Base-by-base conservation (phyloP, 2,113 vertebrate genomes). In the Onychorhynchus coronatus region DNA sequence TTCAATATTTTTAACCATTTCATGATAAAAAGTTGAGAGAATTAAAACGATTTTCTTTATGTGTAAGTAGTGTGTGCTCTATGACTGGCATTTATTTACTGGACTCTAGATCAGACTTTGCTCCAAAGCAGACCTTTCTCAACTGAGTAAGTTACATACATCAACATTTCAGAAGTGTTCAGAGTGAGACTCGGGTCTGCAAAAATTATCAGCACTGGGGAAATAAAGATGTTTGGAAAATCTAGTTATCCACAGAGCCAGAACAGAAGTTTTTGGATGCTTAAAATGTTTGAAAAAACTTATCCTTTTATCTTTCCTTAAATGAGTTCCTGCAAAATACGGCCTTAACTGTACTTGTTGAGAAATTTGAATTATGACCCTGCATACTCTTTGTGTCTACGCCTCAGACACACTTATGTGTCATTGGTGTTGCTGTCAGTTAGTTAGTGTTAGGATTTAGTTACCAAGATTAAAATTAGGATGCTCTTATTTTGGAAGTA, bases 1-100 rank as follows among this genome's bases (percentile, higher is more conserved):
- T 91, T 94, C 73, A 44, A 25, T 65, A 37, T 49, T 86, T 95
- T 96, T 96, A 96, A 97, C 96, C 35, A 50, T 80, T 93, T 93
- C 77, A 72, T 94, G 49, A 33, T 24, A 68, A 72, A 37, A 63
- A 78, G 20, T 61, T 83, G 41, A 82, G 72, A 49, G 55, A 74
- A 61, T 24, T 78, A 65, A 73, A 44, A 0, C 0, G 4, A 44
- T 84, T 93, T 89, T 65, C 41, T 67, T 80, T 55, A 25, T 37
- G 30, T 71, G 11, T 31, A 71, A 83, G 22, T 9, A 68, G 11
- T 10, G 14, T 33, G 13, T n/a, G 13, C 8, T 76, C 30, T 2
- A 4, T 67, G 24, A 55, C 35, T 89, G 28, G 5, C 18, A 6
- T 83, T 85, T 83, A 31, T 20, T 66, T 73, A n/a, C 47, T 25